Conservation (phyloP, 2,888 invertebrate species). For the Melipona beecheii region DNA sequence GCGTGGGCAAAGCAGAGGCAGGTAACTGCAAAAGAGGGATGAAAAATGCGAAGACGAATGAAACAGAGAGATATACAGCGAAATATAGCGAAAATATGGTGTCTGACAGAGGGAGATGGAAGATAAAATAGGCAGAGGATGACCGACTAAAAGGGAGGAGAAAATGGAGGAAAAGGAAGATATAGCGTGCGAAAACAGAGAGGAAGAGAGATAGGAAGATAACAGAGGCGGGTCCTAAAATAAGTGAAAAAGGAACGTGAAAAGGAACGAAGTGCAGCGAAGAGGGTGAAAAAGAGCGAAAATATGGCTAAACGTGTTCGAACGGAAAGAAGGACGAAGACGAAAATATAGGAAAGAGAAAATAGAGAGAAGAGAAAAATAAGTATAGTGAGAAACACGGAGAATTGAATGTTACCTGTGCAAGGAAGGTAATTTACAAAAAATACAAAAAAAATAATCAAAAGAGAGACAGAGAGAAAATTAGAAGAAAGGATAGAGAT, state of each 20-base stretch:
- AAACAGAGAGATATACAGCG: too few relatives aligned
- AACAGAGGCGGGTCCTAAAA: too few relatives aligned
- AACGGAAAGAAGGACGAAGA: not conserved
- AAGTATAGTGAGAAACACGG: conserved; percentile 13
- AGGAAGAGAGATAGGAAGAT: too few relatives aligned
- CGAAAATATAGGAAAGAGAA: not conserved
- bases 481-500: too few relatives aligned
- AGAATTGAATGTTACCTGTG: conserved; percentile 34
- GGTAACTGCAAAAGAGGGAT: not conserved
- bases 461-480: too few relatives aligned
- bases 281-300: not conserved
- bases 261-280: not conserved
- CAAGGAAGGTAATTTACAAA: not conserved
- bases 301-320: not conserved
- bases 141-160: too few relatives aligned
- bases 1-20: not conserved
- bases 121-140: too few relatives aligned
- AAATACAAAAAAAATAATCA: too few relatives aligned
- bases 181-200: too few relatives aligned
- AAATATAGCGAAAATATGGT: too few relatives aligned
- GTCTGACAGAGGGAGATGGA: too few relatives aligned
- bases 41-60: not conserved
- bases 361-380: not conserved
- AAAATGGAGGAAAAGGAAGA: too few relatives aligned
- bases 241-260: not conserved